Evolutionary conservation across 2,113 vertebrate genomes (phyloP).

Genomic region (Scolopax mira): DNA sequence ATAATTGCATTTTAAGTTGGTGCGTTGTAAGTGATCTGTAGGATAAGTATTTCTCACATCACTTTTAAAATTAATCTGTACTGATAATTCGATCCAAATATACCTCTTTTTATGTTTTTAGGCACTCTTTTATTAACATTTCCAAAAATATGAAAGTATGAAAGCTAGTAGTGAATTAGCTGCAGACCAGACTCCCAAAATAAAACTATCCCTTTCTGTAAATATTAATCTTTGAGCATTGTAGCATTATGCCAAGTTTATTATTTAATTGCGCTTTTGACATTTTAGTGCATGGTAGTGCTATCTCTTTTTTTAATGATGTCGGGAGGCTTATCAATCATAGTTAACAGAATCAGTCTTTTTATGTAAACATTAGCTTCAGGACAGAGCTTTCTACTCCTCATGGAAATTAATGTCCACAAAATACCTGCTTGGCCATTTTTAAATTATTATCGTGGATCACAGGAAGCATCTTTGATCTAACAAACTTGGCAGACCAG

Average conservation of each 20-base stretch:
- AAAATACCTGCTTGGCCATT: background rate
- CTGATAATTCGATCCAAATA: background rate
- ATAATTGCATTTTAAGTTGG: background rate
- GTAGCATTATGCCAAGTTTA: background rate
- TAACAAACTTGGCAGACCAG: slow-evolving; percentile 3
- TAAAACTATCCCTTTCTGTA: background rate
- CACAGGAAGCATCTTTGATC: slow-evolving; percentile 12
- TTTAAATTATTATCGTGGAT: slow-evolving; percentile 15
- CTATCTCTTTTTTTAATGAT: slow-evolving; percentile 32
- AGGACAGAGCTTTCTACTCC: slow-evolving; percentile 8
- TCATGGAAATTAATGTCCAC: slow-evolving; percentile 3
- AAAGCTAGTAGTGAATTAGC: background rate
- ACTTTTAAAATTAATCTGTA: background rate
- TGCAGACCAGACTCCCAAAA: background rate
- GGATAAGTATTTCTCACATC: background rate
- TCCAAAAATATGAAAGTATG: background rate
- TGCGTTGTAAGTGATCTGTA: background rate
- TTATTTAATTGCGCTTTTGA: slow-evolving; percentile 42
- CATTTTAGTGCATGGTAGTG: slow-evolving; percentile 30
- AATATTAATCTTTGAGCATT: background rate
- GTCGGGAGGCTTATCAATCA: slow-evolving; percentile 14
- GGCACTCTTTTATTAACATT: background rate
- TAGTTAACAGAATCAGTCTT: slow-evolving; percentile 22
- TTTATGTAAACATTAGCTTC: slow-evolving; percentile 10
- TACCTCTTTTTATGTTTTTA: background rate